Evolutionary conservation across 1,140 invertebrate species (phyloP).

Genomic region (Procambarus virginalis): DNA sequence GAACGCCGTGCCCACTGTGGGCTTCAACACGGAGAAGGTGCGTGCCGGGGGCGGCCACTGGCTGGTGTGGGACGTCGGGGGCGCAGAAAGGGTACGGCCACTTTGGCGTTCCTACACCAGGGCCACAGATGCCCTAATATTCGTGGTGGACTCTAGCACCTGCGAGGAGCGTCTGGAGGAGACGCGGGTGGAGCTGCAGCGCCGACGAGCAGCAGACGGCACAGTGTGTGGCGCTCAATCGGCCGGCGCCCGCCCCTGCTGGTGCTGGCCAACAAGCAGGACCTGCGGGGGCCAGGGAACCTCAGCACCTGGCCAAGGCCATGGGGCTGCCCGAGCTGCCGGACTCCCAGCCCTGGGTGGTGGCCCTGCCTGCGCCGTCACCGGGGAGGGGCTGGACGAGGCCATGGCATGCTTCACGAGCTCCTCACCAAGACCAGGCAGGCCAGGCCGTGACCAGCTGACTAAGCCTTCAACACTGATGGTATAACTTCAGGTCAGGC

Average conservation of each 20-base stretch:
- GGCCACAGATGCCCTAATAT: slow-evolving; percentile 95
- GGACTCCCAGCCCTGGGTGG: slow-evolving; percentile 83
- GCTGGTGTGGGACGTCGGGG: slow-evolving; percentile 94
- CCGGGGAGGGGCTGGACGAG: slow-evolving; percentile 95
- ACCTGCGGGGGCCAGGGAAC: slow-evolving; percentile 90
- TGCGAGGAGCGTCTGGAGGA: slow-evolving; percentile 94
- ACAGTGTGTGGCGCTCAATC: slow-evolving; percentile 86
- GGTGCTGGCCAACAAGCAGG: slow-evolving; percentile 94
- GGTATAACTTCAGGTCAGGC: too few species aligned
- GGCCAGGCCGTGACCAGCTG: neutral
- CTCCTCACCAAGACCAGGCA: slow-evolving; percentile 91
- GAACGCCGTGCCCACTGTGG: slow-evolving; percentile 97
- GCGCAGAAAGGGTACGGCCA: slow-evolving; percentile 93
- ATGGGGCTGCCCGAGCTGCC: slow-evolving; percentile 89
- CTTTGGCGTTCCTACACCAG: slow-evolving; percentile 93
- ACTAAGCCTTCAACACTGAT: neutral
- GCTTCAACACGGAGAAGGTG: slow-evolving; percentile 98
- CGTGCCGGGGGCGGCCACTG: slow-evolving; percentile 86
- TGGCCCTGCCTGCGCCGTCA: slow-evolving; percentile 96
- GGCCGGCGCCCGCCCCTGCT: slow-evolving; percentile 81
- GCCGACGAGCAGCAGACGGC: slow-evolving; percentile 85
- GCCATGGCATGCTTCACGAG: slow-evolving; percentile 92
- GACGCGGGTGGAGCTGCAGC: slow-evolving; percentile 93
- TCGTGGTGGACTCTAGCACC: slow-evolving; percentile 92
- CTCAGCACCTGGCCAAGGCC: slow-evolving; percentile 89